Percentiles rank a stretch among this genome's conserved stretches.
phyloP scores from a whole-genome alignment of 2,113 vertebrate genomes.

The Dascyllus trimaculatus region DNA sequence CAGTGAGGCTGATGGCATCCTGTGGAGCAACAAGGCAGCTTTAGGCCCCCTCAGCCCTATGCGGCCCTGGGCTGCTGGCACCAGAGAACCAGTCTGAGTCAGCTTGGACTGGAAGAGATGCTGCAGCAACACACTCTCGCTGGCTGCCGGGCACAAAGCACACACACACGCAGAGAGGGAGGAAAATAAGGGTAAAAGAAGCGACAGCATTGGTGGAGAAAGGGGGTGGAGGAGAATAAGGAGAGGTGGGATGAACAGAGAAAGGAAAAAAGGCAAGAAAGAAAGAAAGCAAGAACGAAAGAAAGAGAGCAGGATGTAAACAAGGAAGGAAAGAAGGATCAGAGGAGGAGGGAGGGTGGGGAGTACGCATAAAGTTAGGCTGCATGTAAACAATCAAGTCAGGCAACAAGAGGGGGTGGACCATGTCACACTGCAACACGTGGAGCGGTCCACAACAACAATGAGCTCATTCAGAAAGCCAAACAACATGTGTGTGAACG shows the following conservation, averaged over 20 bases:
- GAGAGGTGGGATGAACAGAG: conserved; percentile 30
- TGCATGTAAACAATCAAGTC: too few relatives aligned
- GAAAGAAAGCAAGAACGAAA: background rate
- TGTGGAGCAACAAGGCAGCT: conserved; percentile 87
- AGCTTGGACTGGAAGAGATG: conserved; percentile 95
- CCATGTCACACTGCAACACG: conserved; percentile 54
- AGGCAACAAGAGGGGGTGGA: conserved; percentile 54
- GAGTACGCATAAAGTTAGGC: conserved; percentile 24
- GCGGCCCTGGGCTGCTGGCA: conserved; percentile 86
- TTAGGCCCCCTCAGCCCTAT: conserved; percentile 88
- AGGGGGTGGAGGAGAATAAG: conserved; percentile 59
- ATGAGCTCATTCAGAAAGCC: conserved; percentile 75
- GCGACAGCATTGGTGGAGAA: conserved; percentile 72
- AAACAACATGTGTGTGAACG: conserved; percentile 66
- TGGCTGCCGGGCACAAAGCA: conserved; percentile 85
- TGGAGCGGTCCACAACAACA: conserved; percentile 64
- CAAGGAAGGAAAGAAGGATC: conserved; percentile 16
- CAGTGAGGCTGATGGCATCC: conserved; percentile 57
- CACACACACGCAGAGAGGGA: conserved; percentile 57
- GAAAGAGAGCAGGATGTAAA: conserved; percentile 23
- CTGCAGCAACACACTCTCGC: conserved; percentile 93
- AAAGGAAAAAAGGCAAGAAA: conserved; percentile 14
- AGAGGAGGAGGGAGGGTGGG: conserved; percentile 18
- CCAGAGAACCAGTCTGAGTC: conserved; percentile 93
- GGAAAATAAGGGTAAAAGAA: conserved; percentile 47